Evolutionary conservation across 2,797 vertebrate species (phyloP).

Genomic region (Hyperoplus lanceolatus): DNA sequence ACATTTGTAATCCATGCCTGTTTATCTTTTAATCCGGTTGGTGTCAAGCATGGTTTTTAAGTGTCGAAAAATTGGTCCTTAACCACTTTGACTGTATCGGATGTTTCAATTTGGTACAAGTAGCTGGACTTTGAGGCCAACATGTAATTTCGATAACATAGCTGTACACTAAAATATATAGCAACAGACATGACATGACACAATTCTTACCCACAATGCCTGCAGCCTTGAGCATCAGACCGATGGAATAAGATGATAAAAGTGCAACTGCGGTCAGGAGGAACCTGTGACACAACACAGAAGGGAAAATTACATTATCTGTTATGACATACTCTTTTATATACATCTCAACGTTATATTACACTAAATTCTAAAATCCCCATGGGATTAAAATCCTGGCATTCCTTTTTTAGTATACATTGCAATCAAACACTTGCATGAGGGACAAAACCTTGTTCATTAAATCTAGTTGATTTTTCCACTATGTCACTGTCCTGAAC

Average conservation of each 20-base stretch:
- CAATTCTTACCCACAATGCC: slow-evolving; percentile 92
- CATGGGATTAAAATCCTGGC: background rate
- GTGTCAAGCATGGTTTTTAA: background rate
- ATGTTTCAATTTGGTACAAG: background rate
- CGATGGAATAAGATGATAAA: slow-evolving; percentile 96
- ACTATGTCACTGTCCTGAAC: background rate
- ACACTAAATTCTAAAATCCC: background rate
- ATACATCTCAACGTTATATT: background rate
- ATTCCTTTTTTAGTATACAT: background rate
- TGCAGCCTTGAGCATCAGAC: slow-evolving; percentile 95
- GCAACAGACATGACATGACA: background rate
- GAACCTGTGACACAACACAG: slow-evolving; percentile 84
- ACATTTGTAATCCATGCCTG: background rate
- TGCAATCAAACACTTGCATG: background rate
- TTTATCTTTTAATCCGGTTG: background rate
- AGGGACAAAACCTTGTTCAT: too few relatives aligned
- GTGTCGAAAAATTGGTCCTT: background rate
- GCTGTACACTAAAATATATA: background rate
- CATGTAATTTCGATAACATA: background rate
- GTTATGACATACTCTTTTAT: background rate
- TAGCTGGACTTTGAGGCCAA: background rate
- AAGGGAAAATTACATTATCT: background rate
- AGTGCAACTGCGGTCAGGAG: slow-evolving; percentile 92
- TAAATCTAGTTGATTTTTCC: background rate
- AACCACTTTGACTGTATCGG: background rate